phyloP scores from a whole-genome alignment of 2,888 invertebrate species.

The Melolontha melolontha region DNA sequence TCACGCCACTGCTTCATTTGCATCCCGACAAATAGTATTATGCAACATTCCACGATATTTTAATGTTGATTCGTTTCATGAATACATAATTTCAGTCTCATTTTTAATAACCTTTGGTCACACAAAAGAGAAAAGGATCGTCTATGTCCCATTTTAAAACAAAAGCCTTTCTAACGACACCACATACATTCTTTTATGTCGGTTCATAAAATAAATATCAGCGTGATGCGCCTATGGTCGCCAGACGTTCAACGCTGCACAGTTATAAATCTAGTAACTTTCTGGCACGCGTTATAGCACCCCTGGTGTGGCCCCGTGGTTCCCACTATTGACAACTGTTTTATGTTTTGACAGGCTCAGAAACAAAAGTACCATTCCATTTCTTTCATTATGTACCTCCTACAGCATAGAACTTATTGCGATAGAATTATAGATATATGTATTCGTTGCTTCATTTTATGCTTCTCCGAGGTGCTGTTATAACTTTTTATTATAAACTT shows the following conservation, averaged over 20 bases:
- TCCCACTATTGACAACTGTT: conserved; percentile 58
- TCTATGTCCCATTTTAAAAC: not conserved
- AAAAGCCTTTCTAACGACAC: too few species aligned
- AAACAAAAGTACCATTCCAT: conserved; percentile 56
- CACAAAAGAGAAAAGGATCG: conserved; percentile 12
- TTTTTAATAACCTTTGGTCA: not conserved
- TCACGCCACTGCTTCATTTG: conserved; percentile 22
- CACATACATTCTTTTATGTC: conserved; percentile 1
- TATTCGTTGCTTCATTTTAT: conserved; percentile 24
- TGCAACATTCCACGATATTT: conserved; percentile 26
- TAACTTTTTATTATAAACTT: conserved; percentile 22
- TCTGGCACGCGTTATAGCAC: conserved; percentile 57
- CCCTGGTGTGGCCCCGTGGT: conserved; percentile 52
- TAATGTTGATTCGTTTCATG: too few species aligned
- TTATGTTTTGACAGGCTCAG: conserved; percentile 59
- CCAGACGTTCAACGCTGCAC: conserved; percentile 45
- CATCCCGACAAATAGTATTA: conserved; percentile 10
- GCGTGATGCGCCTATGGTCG: conserved; percentile 46
- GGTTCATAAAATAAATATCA: conserved; percentile 53
- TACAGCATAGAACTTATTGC: conserved; percentile 49
- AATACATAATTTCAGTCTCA: too few species aligned
- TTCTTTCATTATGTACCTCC: conserved; percentile 51
- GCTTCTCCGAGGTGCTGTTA: conserved; percentile 30
- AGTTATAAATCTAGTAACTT: conserved; percentile 55
- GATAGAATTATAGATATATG: conserved; percentile 53